These are phyloP conservation scores for Lates calcarifer DNA, from an alignment of 2,113 vertebrate genomes.

Conservation along the genomic window DNA sequence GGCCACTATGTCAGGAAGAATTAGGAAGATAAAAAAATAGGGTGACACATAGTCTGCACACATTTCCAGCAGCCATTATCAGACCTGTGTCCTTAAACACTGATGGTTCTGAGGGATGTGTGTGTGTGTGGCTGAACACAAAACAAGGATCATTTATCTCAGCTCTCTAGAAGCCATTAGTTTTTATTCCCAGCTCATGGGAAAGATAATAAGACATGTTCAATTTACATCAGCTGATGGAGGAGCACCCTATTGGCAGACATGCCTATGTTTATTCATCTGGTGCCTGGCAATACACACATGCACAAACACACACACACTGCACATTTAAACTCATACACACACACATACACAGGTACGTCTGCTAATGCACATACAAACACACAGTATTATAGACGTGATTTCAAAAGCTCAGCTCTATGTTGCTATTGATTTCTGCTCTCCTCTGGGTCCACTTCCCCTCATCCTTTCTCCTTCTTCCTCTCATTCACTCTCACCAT, in stretches of 20 bases:
- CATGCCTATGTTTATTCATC: too few relatives aligned
- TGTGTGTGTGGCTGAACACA: not conserved
- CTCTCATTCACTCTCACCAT: not conserved
- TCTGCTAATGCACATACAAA: too few relatives aligned
- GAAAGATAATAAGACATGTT: constrained; percentile 71
- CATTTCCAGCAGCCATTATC: not conserved
- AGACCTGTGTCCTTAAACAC: not conserved
- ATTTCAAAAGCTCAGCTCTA: not conserved
- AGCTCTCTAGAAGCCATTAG: constrained; percentile 61
- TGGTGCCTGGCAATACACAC: too few relatives aligned
- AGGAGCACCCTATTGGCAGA: too few relatives aligned
- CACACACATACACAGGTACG: constrained; percentile 9
- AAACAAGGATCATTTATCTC: constrained; percentile 53
- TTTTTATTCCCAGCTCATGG: constrained; percentile 67
- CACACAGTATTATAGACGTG: not conserved
- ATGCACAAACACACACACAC: too few relatives aligned
- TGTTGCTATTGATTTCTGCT: constrained; percentile 31
- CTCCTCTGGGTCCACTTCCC: constrained; percentile 18
- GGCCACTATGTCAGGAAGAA: too few relatives aligned
- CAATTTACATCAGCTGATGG: constrained; percentile 68
- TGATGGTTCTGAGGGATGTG: not conserved
- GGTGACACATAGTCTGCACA: too few relatives aligned
- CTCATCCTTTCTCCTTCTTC: not conserved
- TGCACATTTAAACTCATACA: too few relatives aligned
- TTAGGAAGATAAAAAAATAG: too few relatives aligned